Conservation (phyloP, 2,113 vertebrate species). For the Cygnus buccinator region DNA sequence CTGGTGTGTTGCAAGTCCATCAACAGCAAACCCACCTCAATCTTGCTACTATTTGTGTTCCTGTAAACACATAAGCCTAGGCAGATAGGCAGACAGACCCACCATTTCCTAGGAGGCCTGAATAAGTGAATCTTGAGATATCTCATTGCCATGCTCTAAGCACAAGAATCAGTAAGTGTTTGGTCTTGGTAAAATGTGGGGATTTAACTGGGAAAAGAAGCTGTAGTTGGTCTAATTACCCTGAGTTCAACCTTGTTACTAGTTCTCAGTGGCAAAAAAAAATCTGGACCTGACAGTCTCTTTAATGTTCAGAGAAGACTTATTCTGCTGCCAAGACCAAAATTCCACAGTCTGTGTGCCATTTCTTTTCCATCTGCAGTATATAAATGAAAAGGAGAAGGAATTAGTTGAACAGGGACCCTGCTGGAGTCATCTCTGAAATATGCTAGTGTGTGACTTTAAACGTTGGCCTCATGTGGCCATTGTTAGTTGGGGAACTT, state of each 20-base stretch:
- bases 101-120: neutral
- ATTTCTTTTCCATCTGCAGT: neutral
- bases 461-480: neutral
- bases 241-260: neutral
- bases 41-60: neutral
- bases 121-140: neutral
- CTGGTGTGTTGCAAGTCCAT: neutral
- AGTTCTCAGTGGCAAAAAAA: fast-evolving
- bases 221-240: neutral
- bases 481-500: neutral
- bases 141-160: neutral
- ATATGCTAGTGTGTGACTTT: neutral
- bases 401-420: neutral
- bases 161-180: neutral
- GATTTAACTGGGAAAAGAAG: neutral
- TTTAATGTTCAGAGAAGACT: neutral
- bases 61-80: neutral
- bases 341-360: neutral
- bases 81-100: neutral
- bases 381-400: neutral
- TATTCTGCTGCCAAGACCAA: neutral
- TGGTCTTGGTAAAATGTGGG: neutral
- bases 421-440: neutral
- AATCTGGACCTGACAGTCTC: neutral
- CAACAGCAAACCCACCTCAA: neutral